Evolutionary conservation across 1,140 invertebrate species (phyloP).

Genomic region (Arion vulgaris): DNA sequence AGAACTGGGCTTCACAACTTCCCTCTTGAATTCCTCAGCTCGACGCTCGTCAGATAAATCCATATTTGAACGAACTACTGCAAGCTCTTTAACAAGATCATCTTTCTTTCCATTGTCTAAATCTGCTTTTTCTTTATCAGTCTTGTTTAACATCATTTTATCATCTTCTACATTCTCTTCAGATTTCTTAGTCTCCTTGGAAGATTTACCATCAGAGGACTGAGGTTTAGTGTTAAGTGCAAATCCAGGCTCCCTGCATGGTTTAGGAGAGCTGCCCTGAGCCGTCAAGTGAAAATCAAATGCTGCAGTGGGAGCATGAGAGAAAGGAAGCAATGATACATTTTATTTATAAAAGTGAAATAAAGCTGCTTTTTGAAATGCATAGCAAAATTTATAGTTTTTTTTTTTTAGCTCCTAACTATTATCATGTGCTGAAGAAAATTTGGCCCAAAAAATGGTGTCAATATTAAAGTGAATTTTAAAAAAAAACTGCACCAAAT

Average conservation of each 20-base stretch:
- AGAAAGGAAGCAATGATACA: neutral
- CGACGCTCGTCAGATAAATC: neutral
- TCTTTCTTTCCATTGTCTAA: neutral
- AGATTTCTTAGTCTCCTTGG: neutral
- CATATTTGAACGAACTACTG: neutral
- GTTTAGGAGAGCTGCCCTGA: slow-evolving; percentile 39
- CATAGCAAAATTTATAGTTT: neutral
- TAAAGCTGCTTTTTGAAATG: neutral
- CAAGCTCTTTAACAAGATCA: neutral
- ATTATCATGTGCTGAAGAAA: neutral
- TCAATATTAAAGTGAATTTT: neutral
- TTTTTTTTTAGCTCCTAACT: neutral
- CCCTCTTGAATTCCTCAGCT: neutral
- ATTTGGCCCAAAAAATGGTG: neutral
- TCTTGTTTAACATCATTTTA: neutral
- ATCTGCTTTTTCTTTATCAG: neutral
- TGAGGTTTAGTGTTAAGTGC: neutral
- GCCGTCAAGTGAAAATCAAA: slow-evolving; percentile 50
- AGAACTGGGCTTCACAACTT: neutral
- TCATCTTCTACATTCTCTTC: neutral
- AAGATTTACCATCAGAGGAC: neutral
- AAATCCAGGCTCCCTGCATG: neutral
- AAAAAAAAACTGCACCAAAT: neutral
- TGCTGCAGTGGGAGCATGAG: slow-evolving; percentile 32
- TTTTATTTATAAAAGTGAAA: neutral